Percentiles rank a stretch among this genome's conserved stretches.
Conservation (phyloP, 2,113 vertebrate species). For the Telmatochromis sp. region DNA sequence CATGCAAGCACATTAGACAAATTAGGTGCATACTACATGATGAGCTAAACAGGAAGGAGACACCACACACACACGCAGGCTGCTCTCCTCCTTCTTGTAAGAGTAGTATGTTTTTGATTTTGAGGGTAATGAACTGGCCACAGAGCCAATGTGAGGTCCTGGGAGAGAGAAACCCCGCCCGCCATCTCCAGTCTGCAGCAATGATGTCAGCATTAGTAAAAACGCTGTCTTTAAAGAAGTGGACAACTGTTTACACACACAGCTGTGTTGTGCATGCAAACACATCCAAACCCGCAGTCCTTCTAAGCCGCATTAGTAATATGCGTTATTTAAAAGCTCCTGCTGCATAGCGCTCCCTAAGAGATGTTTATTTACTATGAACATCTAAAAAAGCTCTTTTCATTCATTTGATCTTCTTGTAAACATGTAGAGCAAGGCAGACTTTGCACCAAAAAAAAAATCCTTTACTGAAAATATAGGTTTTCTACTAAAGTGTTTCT, state of each 20-base stretch:
- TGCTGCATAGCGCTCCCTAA: not conserved
- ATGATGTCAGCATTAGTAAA: conserved; percentile 31
- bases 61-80: not conserved
- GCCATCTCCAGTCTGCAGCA: not conserved
- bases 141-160: conserved; percentile 24
- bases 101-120: conserved; percentile 15
- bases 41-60: not conserved
- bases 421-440: not conserved
- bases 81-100: not conserved
- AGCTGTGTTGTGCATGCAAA: not conserved
- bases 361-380: not conserved
- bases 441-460: not conserved
- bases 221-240: not conserved
- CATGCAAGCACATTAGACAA: not conserved
- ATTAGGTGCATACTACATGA: not conserved
- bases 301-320: not conserved
- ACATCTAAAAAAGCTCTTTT: not conserved
- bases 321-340: not conserved
- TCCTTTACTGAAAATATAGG: not conserved
- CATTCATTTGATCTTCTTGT: not conserved
- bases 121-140: not conserved
- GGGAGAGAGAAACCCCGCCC: conserved; percentile 28
- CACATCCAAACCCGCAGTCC: not conserved
- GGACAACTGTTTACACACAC: not conserved
- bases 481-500: not conserved